phyloP scores from a whole-genome alignment of 2,888 invertebrate genomes.

The Alloplasta piceator region DNA sequence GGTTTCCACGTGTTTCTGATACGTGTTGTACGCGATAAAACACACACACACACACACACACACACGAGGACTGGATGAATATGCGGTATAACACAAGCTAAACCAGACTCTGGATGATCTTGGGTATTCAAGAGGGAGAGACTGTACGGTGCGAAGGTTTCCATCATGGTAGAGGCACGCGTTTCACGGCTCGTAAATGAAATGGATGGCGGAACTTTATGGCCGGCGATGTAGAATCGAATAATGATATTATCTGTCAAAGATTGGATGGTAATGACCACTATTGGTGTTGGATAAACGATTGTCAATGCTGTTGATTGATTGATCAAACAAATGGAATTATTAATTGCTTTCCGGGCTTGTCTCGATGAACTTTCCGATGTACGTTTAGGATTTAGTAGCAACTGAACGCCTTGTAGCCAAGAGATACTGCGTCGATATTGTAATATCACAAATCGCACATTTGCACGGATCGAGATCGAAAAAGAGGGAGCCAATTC shows the following conservation, averaged over 20 bases:
- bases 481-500: slow-evolving; percentile 46
- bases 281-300: no score
- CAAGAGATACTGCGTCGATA: no score
- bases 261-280: not conserved
- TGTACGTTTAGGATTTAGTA: not conserved
- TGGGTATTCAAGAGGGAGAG: slow-evolving; percentile 47
- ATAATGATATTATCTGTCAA: slow-evolving; percentile 1
- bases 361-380: no score
- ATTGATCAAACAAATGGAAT: no score
- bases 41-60: slow-evolving; percentile 44
- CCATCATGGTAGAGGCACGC: slow-evolving; percentile 54
- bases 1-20: slow-evolving; percentile 66
- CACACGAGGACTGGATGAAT: slow-evolving; percentile 24
- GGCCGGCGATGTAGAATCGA: slow-evolving; percentile 16
- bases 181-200: slow-evolving; percentile 57
- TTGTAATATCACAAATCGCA: slow-evolving; percentile 7
- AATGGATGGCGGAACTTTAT: slow-evolving; percentile 42
- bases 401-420: not conserved
- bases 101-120: slow-evolving; percentile 54
- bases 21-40: slow-evolving; percentile 56
- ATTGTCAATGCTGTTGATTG: no score
- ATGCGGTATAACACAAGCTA: slow-evolving; percentile 39
- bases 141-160: slow-evolving; percentile 32
- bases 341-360: no score
- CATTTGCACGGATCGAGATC: not conserved